Evolutionary conservation across 2,113 vertebrate species (phyloP).

Genomic region (Pogona vitticeps): DNA sequence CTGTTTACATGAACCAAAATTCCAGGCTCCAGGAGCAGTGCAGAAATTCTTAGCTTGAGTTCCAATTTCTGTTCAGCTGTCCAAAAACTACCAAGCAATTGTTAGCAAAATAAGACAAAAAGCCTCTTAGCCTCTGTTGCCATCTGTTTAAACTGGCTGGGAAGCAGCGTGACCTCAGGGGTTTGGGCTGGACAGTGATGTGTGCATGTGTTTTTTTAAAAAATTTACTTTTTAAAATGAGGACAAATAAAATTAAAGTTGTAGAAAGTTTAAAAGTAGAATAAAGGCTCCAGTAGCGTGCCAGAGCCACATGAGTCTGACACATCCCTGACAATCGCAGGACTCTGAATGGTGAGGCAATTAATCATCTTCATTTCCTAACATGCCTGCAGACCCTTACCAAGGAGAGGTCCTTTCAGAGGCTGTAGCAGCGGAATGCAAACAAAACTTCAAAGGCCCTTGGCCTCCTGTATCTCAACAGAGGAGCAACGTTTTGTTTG

Average conservation of each 20-base stretch:
- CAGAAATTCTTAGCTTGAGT: neutral
- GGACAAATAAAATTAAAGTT: neutral
- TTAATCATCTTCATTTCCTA: slow-evolving; percentile 66
- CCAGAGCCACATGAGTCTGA: slow-evolving; percentile 64
- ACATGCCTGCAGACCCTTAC: slow-evolving; percentile 52
- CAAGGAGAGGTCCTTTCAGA: slow-evolving; percentile 28
- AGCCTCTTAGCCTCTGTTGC: neutral
- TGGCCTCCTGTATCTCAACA: slow-evolving; percentile 33
- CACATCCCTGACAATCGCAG: slow-evolving; percentile 66
- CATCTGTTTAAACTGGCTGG: neutral
- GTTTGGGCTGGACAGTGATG: neutral
- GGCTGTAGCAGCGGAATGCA: slow-evolving; percentile 43
- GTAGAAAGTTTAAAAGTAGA: neutral
- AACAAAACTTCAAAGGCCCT: slow-evolving; percentile 65
- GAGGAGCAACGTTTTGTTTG: slow-evolving; percentile 37
- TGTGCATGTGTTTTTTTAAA: neutral
- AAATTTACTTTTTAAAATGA: neutral
- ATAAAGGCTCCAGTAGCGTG: slow-evolving; percentile 33
- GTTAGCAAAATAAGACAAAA: neutral
- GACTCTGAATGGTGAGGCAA: slow-evolving; percentile 23
- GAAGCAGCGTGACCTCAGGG: neutral
- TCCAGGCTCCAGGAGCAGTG: neutral
- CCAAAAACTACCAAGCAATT: neutral
- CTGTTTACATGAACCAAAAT: neutral
- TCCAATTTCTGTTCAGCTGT: neutral